Evolutionary conservation across 2,797 vertebrate species (phyloP), one percentile per base, ranked within the genome.

Genomic region (Margarornis squamiger): DNA sequence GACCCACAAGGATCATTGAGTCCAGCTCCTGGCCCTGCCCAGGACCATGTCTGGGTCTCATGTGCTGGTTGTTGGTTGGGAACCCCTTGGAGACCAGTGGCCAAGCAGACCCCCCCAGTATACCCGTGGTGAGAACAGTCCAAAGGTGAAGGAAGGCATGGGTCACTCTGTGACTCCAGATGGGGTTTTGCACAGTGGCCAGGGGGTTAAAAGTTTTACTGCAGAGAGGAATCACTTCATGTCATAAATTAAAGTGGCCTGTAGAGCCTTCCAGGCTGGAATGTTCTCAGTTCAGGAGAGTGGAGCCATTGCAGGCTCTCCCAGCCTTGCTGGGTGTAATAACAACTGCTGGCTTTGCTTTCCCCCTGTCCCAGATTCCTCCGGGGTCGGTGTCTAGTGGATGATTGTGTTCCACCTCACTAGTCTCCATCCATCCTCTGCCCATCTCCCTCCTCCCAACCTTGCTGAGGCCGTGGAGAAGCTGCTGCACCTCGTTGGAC

Each of bases 391-490:
- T 83, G 89, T 83, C 93, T 91, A 23, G 87, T 72, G 86, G 95
- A 81, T 75, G 92, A 83, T 90, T 57, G 59, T 79, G 84, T 88
- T 91, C 86, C 96, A 93, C 90, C 91, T 95, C 82, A 29, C 85
- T 73, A 43, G 86, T 94, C 79, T 92, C 95, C 93, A 52, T 95
- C 92, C 95, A 61, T 94, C 71, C 91, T 86, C 45, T 94, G n/a
- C 72, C 77, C 73, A 12, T 20, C 54, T 90, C 79, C 85, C 80
- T 61, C 70, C 76, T 95, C 92, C 96, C 32, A 14, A 34, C 79
- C 75, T 78, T 21, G 63, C 8, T 52, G 79, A 92, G 95, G 94
- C 96, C 67, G 87, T 14, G 73, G 93, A 91, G 93, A 91, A 87
- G 94, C 95, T 96, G 96, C 95, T 94, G 29, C 72, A 9, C 55